Evolutionary conservation across 2,797 vertebrate genomes (phyloP), one percentile per base, ranked within the genome.

Genomic region (Arrhamphus sclerolepis): DNA sequence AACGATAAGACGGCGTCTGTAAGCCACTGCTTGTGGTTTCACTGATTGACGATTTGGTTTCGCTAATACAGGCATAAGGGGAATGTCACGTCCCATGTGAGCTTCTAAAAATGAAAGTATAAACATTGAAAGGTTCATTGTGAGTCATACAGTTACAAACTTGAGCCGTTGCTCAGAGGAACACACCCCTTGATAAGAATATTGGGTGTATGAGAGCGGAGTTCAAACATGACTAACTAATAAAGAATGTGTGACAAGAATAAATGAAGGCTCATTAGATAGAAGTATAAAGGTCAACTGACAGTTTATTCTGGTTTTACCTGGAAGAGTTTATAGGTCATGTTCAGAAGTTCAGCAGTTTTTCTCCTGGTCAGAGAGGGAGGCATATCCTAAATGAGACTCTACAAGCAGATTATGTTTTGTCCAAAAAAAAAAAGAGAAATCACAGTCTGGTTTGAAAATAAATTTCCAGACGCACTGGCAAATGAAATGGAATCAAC

Each of bases 141-240:
- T 49, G 44, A 66, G 21, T 67, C 38, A 46, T 26, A 20, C 2
- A 14, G 31, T 7, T 34, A 16, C 31, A 46, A 4, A 44, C n/a
- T 16, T 44, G 44, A 14, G 13, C 1, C 34, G 13, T 14, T 38
- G 34, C 13, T 14, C 13, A 38, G 40, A 13, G 40, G 46, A 65
- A 52, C 73, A 58, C 59, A 13, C 26, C 53, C 53, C 17, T 22
- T 9, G 13, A 41, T 56, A 48, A 44, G n/a, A 58, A n/a, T 44
- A 13, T 20, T 21, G 11, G 13, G 10, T 53, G 19, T 6, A 10
- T 10, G 2, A 26, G 2, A 26, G 22, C 6, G 4, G 1, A 7
- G 10, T 46, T 65, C 24, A 46, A 7, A 41, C 43, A 44, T 55
- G 18, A 47, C 18, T 46, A 16, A 46, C 21, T 46, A 16, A 46